A percentile compares a stretch with the other conserved stretches of the same genome.
Conservation (phyloP, 2,888 invertebrate genomes). For the Dorcus hopei region DNA sequence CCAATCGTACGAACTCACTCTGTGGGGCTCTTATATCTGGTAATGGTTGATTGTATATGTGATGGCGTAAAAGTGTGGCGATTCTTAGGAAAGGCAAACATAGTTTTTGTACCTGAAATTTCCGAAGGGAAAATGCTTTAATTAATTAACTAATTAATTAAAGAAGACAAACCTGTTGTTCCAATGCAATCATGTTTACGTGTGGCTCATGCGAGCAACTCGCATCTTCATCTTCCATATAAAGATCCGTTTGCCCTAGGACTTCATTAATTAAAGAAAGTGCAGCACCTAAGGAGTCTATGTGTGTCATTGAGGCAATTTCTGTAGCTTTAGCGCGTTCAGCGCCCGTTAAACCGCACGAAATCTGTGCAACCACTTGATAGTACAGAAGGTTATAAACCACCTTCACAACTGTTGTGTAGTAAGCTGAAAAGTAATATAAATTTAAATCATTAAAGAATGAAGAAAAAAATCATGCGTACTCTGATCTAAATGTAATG, state of each 20-base stretch:
- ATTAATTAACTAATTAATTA: not conserved
- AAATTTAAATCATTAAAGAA: not conserved
- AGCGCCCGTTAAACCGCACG: constrained; percentile 63
- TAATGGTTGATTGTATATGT: constrained; percentile 75
- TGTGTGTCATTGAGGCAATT: constrained; percentile 27
- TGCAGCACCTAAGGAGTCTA: constrained; percentile 46
- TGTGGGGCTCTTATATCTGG: constrained; percentile 63
- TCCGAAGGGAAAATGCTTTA: not conserved
- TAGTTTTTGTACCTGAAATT: constrained; percentile 66
- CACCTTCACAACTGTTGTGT: constrained; percentile 81
- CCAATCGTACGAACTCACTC: constrained; percentile 74
- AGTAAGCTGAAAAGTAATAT: constrained; percentile 63
- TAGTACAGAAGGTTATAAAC: constrained; percentile 87
- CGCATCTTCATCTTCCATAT: constrained; percentile 57
- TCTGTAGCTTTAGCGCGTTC: constrained; percentile 55
- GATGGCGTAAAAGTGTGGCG: constrained; percentile 69
- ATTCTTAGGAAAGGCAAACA: constrained; percentile 83
- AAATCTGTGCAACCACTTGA: constrained; percentile 80
- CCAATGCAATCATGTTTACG: constrained; percentile 46
- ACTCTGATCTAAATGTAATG: constrained; percentile 85
- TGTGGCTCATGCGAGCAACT: constrained; percentile 30
- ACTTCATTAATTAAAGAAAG: constrained; percentile 50
- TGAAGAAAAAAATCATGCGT: not conserved
- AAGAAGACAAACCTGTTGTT: constrained; percentile 41
- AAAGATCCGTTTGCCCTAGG: constrained; percentile 58